Percentiles rank a stretch among this genome's conserved stretches.
These are phyloP conservation scores for Fulica atra DNA, from an alignment of 2,113 vertebrate species.

Conservation along the genomic window DNA sequence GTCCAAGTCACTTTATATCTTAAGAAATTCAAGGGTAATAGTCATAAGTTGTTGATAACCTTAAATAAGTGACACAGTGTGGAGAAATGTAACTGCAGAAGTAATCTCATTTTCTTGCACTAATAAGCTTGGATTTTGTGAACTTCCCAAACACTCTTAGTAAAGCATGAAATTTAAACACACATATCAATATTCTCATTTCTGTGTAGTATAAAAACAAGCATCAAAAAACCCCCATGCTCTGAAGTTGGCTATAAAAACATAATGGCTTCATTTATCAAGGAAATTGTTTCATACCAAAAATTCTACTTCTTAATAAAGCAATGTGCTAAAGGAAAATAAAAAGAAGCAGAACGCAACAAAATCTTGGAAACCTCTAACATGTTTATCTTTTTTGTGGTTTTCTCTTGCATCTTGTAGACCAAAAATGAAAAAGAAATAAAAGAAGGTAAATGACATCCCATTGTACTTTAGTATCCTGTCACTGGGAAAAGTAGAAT, in stretches of 20 bases:
- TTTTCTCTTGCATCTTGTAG: background rate
- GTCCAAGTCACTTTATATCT: background rate
- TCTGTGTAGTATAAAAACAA: background rate
- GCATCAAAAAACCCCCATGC: fast-evolving
- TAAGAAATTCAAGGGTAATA: background rate
- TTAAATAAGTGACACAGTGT: background rate
- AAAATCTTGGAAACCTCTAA: background rate
- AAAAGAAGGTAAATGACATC: background rate
- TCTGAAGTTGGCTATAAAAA: background rate
- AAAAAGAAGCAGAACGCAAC: background rate
- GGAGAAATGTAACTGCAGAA: background rate
- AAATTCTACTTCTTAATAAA: background rate
- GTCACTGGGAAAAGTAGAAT: background rate
- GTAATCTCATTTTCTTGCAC: background rate
- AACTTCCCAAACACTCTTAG: background rate
- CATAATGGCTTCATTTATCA: background rate
- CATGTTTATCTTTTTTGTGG: background rate
- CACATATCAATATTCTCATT: background rate
- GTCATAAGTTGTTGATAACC: background rate
- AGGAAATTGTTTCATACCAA: background rate
- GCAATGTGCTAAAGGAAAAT: background rate
- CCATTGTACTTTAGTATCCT: background rate
- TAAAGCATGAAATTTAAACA: background rate
- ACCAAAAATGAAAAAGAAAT: background rate
- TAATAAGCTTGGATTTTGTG: background rate